phyloP scores from a whole-genome alignment of 2,113 vertebrate genomes.

The Pseudopodoces humilis region DNA sequence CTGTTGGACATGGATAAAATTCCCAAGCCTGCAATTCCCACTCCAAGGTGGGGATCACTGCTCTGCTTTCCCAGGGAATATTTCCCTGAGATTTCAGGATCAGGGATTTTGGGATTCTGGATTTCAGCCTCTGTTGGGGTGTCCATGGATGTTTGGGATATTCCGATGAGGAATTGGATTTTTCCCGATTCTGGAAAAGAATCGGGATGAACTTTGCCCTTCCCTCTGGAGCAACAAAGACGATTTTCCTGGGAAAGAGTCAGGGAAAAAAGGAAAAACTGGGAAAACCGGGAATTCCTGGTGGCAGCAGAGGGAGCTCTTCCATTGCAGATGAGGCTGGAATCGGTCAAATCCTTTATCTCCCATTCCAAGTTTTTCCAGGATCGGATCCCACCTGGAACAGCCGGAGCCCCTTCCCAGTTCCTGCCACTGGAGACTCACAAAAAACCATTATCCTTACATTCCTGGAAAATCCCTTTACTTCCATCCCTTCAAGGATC shows the following conservation, averaged over 20 bases:
- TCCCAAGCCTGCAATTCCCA: neutral
- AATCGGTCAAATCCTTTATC: neutral
- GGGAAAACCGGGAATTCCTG: neutral
- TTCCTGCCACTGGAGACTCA: neutral
- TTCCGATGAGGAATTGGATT: rapidly evolving
- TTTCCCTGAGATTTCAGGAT: neutral
- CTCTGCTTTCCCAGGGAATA: neutral
- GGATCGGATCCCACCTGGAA: neutral
- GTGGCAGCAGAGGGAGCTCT: slow-evolving; percentile 63
- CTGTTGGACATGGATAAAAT: rapidly evolving
- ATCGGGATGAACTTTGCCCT: neutral
- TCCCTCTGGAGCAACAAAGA: neutral
- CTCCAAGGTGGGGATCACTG: too few relatives aligned
- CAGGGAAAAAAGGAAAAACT: neutral
- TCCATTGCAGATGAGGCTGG: slow-evolving; percentile 25
- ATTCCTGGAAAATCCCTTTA: neutral
- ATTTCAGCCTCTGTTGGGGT: neutral
- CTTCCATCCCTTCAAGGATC: neutral
- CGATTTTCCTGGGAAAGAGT: neutral
- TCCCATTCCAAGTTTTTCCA: neutral
- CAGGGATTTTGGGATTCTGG: rapidly evolving
- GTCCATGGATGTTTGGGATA: neutral
- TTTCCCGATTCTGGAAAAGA: neutral
- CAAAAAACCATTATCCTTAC: rapidly evolving
- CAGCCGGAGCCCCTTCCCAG: neutral